phyloP scores from a whole-genome alignment of 2,113 vertebrate genomes.

The Anhinga anhinga region DNA sequence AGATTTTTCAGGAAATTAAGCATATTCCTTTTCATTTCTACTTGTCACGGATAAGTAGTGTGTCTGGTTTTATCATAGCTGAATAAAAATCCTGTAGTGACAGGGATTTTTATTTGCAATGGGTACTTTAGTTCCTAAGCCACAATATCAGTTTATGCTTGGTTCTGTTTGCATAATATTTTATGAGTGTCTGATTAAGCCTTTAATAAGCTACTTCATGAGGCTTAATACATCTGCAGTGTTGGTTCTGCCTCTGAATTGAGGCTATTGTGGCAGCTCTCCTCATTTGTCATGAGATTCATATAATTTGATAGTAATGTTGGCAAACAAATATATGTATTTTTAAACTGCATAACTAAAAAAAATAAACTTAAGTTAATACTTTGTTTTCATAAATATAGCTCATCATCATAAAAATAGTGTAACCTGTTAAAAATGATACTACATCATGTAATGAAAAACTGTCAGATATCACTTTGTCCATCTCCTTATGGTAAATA shows the following conservation, averaged over 20 bases:
- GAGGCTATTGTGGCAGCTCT: not conserved
- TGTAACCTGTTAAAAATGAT: not conserved
- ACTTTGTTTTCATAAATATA: not conserved
- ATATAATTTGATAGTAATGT: not conserved
- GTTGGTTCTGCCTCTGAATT: not conserved
- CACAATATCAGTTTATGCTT: not conserved
- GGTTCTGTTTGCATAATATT: not conserved
- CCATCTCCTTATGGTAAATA: not conserved
- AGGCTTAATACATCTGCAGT: not conserved
- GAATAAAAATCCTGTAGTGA: not conserved
- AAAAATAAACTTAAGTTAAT: not conserved
- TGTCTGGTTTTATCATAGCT: not conserved
- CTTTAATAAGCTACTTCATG: constrained; percentile 18
- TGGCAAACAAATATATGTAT: not conserved
- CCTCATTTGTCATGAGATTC: not conserved
- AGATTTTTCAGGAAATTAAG: not conserved
- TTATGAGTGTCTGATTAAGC: not conserved
- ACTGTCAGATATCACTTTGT: not conserved
- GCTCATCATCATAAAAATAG: not conserved
- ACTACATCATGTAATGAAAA: not conserved
- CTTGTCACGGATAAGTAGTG: not conserved
- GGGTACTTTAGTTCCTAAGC: not conserved
- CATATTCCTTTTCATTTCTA: not conserved
- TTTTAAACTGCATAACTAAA: not conserved
- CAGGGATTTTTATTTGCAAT: not conserved